Conservation (phyloP, 2,797 vertebrate species). For the Fundulus diaphanus region DNA sequence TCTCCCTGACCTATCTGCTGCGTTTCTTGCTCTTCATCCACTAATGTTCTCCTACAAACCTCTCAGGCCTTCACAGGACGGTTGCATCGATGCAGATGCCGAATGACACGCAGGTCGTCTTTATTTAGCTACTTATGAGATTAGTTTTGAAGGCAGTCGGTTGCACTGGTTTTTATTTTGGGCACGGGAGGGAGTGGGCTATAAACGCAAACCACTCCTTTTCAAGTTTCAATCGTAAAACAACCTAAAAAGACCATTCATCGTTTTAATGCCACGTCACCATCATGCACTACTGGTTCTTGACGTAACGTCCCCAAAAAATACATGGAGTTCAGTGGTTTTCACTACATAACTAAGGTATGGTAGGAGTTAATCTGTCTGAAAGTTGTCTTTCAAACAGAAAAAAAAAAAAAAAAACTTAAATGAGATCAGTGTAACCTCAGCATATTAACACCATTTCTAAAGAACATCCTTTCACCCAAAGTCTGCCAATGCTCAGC, state of each 20-base stretch:
- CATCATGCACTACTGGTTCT: background rate
- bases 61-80: too few relatives aligned
- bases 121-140: background rate
- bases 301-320: background rate
- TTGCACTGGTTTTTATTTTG: background rate
- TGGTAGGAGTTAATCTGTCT: background rate
- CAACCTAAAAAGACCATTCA: background rate
- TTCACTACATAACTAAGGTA: background rate
- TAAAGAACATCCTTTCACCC: background rate
- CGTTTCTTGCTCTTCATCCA: background rate
- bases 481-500: background rate
- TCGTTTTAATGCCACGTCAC: background rate
- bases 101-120: too few relatives aligned
- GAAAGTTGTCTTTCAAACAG: background rate
- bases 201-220: background rate
- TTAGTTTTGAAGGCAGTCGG: background rate
- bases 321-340: background rate
- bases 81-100: too few relatives aligned
- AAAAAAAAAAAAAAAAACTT: background rate
- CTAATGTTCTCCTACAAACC: too few relatives aligned
- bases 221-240: too few relatives aligned
- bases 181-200: background rate
- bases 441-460: background rate
- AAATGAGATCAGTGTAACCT: background rate
- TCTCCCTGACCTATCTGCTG: background rate